Evolutionary conservation across 2,113 vertebrate genomes (phyloP), one percentile per base, ranked within the genome.

Genomic region (Hydrochoerus hydrochaeris): DNA sequence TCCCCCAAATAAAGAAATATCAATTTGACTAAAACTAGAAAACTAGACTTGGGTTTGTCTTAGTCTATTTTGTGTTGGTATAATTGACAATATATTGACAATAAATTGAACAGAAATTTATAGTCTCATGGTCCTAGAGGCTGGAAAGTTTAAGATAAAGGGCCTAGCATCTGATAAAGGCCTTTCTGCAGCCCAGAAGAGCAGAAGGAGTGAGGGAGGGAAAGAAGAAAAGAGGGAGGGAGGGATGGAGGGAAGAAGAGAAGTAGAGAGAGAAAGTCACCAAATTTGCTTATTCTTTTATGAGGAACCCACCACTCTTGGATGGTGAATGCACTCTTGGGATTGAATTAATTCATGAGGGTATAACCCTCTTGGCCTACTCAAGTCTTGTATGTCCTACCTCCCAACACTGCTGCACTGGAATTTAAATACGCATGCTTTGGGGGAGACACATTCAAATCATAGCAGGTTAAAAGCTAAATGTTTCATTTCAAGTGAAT

Each of bases 1-100:
- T 16, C 16, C 54, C 54, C 54, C 17, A 57, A 57, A 5, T n/a
- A 57, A 57, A 90, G 62, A 96, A 90, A 77, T 20, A 86, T 26
- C 11, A 84, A 52, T 80, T 60, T 90, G 32, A 91, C 26, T 62
- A 35, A 46, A 85, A 93, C 73, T 73, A 83, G 30, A 95, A 94
- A 93, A 88, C 83, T 16, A 49, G 19, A 63, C 5, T 90, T 41
- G 1, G 10, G 7, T 6, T 89, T 84, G 35, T 44, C 19, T 22
- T 77, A 26, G 12, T 26, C 19, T 92, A 5, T 77, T 88, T 83
- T 83, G 7, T 77, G 46, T 5, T 83, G 19, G 11, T 73, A 9
- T 67, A 30, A 28, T 14, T 52, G 49, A 52, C 49, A 52, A 52
- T 52, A 52, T 52, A 52, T 52, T 52, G 49, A 52, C 10, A 52